A percentile compares a stretch with the other conserved stretches of the same genome.
These are phyloP conservation scores for Neosilurus hyrtlii DNA, from an alignment of 2,797 vertebrate genomes.

Conservation along the genomic window DNA sequence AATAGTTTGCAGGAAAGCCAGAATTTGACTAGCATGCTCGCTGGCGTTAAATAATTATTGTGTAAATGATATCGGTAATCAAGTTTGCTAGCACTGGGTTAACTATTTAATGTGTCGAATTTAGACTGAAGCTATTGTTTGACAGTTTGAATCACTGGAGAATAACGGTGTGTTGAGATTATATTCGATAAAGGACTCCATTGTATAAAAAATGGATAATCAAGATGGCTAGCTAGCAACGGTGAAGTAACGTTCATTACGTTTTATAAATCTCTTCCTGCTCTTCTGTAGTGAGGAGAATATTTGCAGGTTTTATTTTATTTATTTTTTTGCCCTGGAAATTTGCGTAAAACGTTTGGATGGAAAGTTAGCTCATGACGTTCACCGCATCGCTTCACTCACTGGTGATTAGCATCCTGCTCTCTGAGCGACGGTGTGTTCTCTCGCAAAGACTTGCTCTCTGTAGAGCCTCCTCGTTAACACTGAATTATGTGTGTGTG, in stretches of 20 bases:
- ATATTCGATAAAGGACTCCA: neutral
- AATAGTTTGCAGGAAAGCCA: neutral
- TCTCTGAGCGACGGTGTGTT: conserved; percentile 40
- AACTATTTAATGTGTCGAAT: neutral
- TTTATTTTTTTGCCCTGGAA: too few relatives aligned
- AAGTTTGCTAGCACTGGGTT: neutral
- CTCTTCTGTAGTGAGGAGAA: neutral
- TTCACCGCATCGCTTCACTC: neutral
- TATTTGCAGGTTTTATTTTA: neutral
- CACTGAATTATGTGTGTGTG: conserved; percentile 6
- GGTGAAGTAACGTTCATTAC: neutral
- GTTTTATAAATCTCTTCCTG: neutral
- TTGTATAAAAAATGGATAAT: neutral
- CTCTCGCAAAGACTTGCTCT: neutral
- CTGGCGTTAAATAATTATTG: neutral
- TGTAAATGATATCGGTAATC: neutral
- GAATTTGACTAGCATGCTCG: neutral
- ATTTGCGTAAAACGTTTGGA: conserved; percentile 25
- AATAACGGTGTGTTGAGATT: too few relatives aligned
- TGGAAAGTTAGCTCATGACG: conserved; percentile 7
- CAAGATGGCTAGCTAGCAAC: neutral
- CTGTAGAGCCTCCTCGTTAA: neutral
- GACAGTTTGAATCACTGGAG: too few relatives aligned
- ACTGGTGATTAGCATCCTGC: conserved; percentile 40
- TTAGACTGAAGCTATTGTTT: neutral